Evolutionary conservation across 1,140 invertebrate species (phyloP).

Genomic region (Yoshiicerus persimilis): DNA sequence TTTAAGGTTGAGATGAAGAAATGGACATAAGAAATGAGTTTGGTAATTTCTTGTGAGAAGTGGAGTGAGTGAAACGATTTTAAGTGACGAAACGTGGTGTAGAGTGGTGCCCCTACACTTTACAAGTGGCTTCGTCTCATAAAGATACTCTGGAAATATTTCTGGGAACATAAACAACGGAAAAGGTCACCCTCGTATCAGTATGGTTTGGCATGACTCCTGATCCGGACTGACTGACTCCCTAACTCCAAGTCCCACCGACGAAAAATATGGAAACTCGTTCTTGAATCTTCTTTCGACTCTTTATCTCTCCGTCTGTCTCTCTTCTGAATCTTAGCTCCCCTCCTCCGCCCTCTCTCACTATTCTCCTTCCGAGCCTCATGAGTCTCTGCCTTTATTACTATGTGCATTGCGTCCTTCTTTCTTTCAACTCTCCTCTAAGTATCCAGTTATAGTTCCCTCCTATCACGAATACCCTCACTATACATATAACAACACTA

Average conservation of each 20-base stretch:
- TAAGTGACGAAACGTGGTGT: not conserved
- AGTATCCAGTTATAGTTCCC: no score
- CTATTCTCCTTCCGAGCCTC: not conserved
- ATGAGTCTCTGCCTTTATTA: no score
- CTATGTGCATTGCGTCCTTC: no score
- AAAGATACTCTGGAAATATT: conserved; percentile 1
- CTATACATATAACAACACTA: no score
- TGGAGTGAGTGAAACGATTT: not conserved
- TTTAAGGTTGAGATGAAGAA: not conserved
- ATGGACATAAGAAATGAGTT: not conserved
- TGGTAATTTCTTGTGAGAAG: not conserved
- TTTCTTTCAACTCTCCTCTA: not conserved
- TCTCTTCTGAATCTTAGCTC: no score
- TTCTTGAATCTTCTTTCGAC: not conserved
- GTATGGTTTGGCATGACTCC: not conserved
- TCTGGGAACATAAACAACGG: not conserved
- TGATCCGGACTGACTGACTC: not conserved
- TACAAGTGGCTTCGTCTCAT: not conserved
- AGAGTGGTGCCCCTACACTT: not conserved
- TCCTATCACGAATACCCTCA: no score
- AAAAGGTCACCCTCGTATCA: conserved; percentile 1
- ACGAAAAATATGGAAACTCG: not conserved
- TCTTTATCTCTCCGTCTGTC: not conserved
- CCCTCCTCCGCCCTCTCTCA: not conserved
- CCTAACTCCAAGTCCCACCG: not conserved